Evolutionary conservation across 1,140 invertebrate species (phyloP).

Genomic region (Drosophila gunungcola): DNA sequence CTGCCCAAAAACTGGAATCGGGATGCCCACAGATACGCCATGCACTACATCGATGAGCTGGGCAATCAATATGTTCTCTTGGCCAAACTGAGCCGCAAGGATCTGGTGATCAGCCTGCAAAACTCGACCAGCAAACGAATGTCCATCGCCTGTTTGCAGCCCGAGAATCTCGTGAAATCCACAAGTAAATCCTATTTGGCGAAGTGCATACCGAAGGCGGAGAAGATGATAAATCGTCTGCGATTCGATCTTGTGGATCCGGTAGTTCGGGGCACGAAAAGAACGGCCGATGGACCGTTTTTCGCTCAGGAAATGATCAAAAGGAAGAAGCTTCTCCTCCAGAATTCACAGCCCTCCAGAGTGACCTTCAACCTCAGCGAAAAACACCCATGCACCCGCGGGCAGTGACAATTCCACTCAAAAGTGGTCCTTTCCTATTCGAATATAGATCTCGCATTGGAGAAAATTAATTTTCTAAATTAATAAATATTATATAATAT

Average conservation of each 20-base stretch:
- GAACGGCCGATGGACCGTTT: background rate
- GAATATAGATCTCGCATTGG: background rate
- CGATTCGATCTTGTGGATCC: slow-evolving; percentile 18
- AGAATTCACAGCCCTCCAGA: background rate
- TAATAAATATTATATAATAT: background rate
- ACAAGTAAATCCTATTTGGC: background rate
- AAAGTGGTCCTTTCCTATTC: background rate
- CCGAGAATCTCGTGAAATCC: slow-evolving; percentile 63
- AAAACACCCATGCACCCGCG: background rate
- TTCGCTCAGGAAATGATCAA: background rate
- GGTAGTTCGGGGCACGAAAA: slow-evolving; percentile 11
- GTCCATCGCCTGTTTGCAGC: slow-evolving; percentile 79
- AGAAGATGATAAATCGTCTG: slow-evolving; percentile 2
- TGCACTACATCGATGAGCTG: slow-evolving; percentile 87
- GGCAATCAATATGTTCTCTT: slow-evolving; percentile 88
- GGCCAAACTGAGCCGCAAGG: slow-evolving; percentile 87
- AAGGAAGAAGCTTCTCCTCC: background rate
- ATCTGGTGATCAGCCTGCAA: slow-evolving; percentile 88
- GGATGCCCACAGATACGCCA: slow-evolving; percentile 85
- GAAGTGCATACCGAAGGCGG: slow-evolving; percentile 10
- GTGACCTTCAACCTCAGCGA: background rate
- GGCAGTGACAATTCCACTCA: background rate
- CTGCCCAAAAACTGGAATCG: slow-evolving; percentile 89
- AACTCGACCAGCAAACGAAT: slow-evolving; percentile 78
- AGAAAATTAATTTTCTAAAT: background rate